These are phyloP conservation scores for Zaprionus gabonicus DNA, from an alignment of 1,140 invertebrate species.

Conservation along the genomic window DNA sequence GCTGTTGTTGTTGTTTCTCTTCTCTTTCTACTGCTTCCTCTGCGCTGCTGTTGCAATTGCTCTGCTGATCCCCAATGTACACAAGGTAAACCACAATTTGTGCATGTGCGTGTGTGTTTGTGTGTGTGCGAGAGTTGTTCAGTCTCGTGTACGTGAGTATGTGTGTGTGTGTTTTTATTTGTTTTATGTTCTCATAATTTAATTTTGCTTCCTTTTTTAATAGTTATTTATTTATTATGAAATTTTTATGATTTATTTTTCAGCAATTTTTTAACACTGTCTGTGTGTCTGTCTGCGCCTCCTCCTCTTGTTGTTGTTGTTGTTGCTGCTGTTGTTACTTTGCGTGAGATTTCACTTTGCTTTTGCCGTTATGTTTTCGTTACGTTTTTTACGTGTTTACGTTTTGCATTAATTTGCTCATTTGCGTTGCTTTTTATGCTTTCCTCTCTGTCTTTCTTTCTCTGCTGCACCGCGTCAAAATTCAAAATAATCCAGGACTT, in stretches of 20 bases:
- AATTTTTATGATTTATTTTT: constrained; percentile 14
- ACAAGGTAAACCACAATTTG: constrained; percentile 29
- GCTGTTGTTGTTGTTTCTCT: constrained; percentile 25
- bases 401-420: constrained; percentile 24
- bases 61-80: constrained; percentile 15
- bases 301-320: constrained; percentile 25
- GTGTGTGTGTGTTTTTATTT: constrained; percentile 4
- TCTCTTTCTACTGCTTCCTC: constrained; percentile 16
- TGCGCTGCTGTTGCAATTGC: constrained; percentile 36
- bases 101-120: constrained; percentile 11
- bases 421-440: constrained; percentile 26
- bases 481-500: constrained; percentile 84
- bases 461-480: constrained; percentile 40
- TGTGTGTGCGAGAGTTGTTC: constrained; percentile 4
- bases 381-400: constrained; percentile 16
- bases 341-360: constrained; percentile 75
- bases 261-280: constrained; percentile 18
- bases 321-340: constrained; percentile 20
- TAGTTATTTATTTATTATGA: constrained; percentile 1
- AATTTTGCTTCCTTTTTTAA: constrained; percentile 5
- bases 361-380: constrained; percentile 45
- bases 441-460: constrained; percentile 26
- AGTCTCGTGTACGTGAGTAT: neutral
- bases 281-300: constrained; percentile 37
- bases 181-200: constrained; percentile 14